Base-by-base conservation (phyloP, 2,113 vertebrate species). In the Oophaga pumilio region DNA sequence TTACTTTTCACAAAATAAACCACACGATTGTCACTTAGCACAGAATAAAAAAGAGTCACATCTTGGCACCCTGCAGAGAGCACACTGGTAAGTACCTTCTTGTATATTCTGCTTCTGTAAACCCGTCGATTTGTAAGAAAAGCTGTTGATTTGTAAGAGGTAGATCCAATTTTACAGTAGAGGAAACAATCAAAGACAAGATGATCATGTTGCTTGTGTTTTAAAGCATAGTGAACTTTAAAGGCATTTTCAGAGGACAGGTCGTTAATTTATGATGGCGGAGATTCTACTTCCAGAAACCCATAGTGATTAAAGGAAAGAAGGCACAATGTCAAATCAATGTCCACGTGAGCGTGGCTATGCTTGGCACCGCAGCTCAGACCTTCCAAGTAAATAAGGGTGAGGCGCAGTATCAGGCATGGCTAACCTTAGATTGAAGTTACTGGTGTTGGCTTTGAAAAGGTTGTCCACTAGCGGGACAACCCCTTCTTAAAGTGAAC, bases 1-100 rank as follows among this genome's bases (percentile, higher is more conserved):
- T 85, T 71, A 85, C 69, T 85, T 85, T 28, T 50, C 83, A 74
- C 52, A 74, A 85, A 28, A 74, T 59, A 43, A 49, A 74, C 28
- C 28, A 74, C 66, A 84, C 17, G 57, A 82, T 9, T 83, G 62
- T 83, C 6, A 33, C 59, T 43, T 22, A n/a, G 20, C 22, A 64
- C 9, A 64, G 26, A 7, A 66, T 22, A 66, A 50, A 79, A 82
- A 43, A 43, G 33, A 43, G 43, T 66, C 80, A 64, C 5, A 82
- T 82, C 18, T 66, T 66, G 57, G 28, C 53, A 71, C 64, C 53
- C 66, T 56, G n/a, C 49, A 17, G 24, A 68, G 14, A 71, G 24
- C 59, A 74, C n/a, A 73, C 9, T 56, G 56, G 17, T 20, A 71
- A 33, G 68, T 85, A 85, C 83, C 50, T 74, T 74, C n/a, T 57